phyloP scores from a whole-genome alignment of 2,113 vertebrate species.

The Apus apus region DNA sequence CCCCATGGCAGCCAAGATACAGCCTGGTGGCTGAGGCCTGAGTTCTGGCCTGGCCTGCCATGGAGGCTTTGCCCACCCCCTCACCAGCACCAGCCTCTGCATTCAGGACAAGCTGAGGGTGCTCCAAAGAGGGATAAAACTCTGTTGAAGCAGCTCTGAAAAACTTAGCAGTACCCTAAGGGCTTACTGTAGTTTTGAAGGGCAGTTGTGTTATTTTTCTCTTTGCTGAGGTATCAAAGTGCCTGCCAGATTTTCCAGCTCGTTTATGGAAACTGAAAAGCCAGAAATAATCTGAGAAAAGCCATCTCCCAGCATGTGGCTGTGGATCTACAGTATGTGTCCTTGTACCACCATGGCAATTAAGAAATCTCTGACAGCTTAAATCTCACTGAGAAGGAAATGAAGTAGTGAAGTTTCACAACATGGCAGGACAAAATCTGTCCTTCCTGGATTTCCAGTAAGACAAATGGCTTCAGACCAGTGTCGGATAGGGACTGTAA shows the following conservation, averaged over 20 bases:
- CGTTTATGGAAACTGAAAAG: not conserved
- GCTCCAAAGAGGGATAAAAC: not conserved
- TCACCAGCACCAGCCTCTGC: accelerated
- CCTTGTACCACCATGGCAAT: conserved; percentile 29
- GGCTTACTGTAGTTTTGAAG: not conserved
- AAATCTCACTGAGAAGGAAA: not conserved
- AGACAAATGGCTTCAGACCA: not conserved
- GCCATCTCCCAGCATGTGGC: not conserved
- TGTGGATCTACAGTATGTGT: not conserved
- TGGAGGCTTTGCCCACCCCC: not conserved
- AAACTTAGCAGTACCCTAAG: not conserved
- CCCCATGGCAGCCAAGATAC: not conserved
- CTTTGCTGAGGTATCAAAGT: not conserved
- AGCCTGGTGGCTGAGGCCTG: accelerated
- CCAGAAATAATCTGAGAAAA: not conserved
- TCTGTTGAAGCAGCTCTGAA: not conserved
- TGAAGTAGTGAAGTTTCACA: not conserved
- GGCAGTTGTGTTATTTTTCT: not conserved
- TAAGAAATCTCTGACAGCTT: not conserved
- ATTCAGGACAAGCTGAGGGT: not conserved
- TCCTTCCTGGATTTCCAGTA: not conserved
- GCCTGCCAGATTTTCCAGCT: not conserved
- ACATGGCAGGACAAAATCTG: not conserved
- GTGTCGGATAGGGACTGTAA: not conserved
- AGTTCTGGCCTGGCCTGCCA: accelerated